These are phyloP conservation scores for Pseudorasbora parva DNA, from an alignment of 2,113 vertebrate genomes.

Conservation along the genomic window DNA sequence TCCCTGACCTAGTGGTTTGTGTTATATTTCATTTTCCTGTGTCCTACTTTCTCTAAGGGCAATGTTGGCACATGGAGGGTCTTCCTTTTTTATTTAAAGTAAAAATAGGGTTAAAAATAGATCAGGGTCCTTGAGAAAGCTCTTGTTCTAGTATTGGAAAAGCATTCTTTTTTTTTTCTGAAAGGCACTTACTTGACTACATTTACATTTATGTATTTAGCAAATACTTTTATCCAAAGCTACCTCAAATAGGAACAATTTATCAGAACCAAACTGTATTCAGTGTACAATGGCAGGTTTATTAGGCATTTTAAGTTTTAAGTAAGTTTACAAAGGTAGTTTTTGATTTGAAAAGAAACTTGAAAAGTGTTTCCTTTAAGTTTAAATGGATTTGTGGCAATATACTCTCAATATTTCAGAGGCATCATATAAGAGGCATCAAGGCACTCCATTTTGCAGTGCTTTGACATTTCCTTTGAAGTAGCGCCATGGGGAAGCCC, in stretches of 20 bases:
- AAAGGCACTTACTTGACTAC: neutral
- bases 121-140: conserved; percentile 32
- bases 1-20: neutral
- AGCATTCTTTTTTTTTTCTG: neutral
- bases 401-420: conserved; percentile 14
- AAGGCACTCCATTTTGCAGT: conserved; percentile 45
- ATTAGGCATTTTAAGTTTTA: neutral
- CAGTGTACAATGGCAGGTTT: neutral
- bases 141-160: conserved; percentile 19
- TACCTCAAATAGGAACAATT: neutral
- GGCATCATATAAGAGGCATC: conserved; percentile 37
- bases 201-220: neutral
- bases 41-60: conserved; percentile 43
- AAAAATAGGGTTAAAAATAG: conserved; percentile 47
- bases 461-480: conserved; percentile 53
- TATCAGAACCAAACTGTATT: neutral
- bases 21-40: conserved; percentile 15
- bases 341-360: neutral
- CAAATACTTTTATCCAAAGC: neutral
- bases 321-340: neutral
- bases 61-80: conserved; percentile 37
- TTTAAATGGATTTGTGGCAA: conserved; percentile 10
- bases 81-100: conserved; percentile 43
- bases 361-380: neutral
- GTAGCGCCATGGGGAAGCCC: conserved; percentile 45